A percentile compares a stretch with the other conserved stretches of the same genome.
Evolutionary conservation across 1,140 invertebrate species (phyloP).

Genomic region (Scaptomyza hsui): DNA sequence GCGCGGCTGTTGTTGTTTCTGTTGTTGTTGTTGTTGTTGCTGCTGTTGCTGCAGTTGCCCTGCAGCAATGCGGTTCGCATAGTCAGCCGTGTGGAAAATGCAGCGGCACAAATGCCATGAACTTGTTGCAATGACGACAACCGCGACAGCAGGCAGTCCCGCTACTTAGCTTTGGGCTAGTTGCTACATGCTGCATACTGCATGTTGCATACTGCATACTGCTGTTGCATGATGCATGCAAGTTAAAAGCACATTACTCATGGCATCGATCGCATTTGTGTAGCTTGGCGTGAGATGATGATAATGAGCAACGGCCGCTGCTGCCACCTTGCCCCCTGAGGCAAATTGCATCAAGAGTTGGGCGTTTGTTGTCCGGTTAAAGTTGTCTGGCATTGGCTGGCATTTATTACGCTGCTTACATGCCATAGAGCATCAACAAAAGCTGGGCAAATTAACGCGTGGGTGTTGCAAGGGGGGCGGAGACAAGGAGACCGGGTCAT

Average conservation of each 20-base stretch:
- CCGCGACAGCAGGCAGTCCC: slow-evolving; percentile 53
- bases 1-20: slow-evolving; percentile 46
- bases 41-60: slow-evolving; percentile 43
- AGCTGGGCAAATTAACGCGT: slow-evolving; percentile 77
- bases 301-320: not conserved
- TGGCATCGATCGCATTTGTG: slow-evolving; percentile 57
- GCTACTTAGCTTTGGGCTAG: slow-evolving; percentile 41
- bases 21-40: slow-evolving; percentile 27
- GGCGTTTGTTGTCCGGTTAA: slow-evolving; percentile 6
- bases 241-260: slow-evolving; percentile 75
- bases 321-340: not conserved
- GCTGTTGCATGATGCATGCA: slow-evolving; percentile 53
- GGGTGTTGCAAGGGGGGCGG: slow-evolving; percentile 31
- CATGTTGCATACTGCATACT: slow-evolving; percentile 43
- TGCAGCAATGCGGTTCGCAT: slow-evolving; percentile 57
- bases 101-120: slow-evolving; percentile 66
- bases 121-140: slow-evolving; percentile 67
- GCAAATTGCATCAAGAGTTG: slow-evolving; percentile 23
- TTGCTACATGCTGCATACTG: slow-evolving; percentile 38
- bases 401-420: slow-evolving; percentile 76
- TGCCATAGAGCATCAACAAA: slow-evolving; percentile 55
- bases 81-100: slow-evolving; percentile 61
- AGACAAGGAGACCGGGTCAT: slow-evolving; percentile 42
- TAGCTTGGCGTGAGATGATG: not conserved
- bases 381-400: slow-evolving; percentile 54